Base-by-base conservation (phyloP, 2,888 invertebrate genomes). In the Campoplex nolae region DNA sequence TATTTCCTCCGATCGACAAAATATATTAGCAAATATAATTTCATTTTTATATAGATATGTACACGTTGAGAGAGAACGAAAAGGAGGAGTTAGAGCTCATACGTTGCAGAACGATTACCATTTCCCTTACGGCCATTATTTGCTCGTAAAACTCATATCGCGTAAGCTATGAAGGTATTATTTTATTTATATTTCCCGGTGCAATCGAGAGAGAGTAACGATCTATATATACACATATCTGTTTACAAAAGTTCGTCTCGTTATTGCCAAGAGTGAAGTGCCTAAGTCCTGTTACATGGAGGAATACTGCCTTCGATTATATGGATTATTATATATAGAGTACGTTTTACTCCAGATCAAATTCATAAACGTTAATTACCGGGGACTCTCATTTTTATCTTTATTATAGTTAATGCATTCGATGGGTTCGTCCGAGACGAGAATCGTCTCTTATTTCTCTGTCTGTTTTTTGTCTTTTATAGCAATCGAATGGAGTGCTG, bases 71-170 rank as follows among this genome's bases (percentile, higher is more conserved):
- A 23, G 51, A 3, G 56, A 68, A 70, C 13, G 42, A 71, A 56
- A 73, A 80, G 58, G 75, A 23, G 82, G 51, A 85, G 74, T 73
- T 76, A 77, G 48, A 23, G 16, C 32, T 54, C 70, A 62, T 58
- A 56, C 23, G 38, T 45, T 32, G 58, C 62, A 71, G 83, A 84
- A 79, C 79, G 75, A 79, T 84, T 71, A 78, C 89, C 86, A 89
- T 89, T 89, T 89, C 86, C 89, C 89, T 89, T 75, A 73, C 38
- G 81, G 89, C 90, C 89, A 92, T 91, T 91, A 91, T 89, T 89
- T 89, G 88, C 91, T 90, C 86, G 89, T 90, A 90, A 91, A 90
- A 89, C 89, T 88, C 83, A 82, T 84, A 88, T 84, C 82, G 83
- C 84, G 75, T 79, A 76, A 82, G 77, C 65, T 81, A 87, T 78